Conservation (phyloP, 2,888 invertebrate species). For the Lepeophtheirus nordmannii region DNA sequence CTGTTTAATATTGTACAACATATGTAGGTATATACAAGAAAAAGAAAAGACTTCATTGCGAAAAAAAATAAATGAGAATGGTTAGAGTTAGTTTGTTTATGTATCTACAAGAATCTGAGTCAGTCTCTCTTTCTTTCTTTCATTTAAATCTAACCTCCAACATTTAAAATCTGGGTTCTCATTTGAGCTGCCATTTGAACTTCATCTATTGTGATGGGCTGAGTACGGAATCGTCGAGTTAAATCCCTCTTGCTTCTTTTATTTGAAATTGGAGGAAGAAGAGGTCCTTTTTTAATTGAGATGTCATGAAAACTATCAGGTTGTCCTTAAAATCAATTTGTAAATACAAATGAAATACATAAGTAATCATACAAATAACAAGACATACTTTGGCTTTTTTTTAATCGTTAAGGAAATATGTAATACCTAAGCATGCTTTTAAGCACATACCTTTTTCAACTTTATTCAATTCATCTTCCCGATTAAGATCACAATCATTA, state of each 20-base stretch:
- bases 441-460: background rate
- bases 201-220: slow-evolving; percentile 55
- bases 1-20: no score
- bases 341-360: slow-evolving; percentile 3
- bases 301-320: background rate
- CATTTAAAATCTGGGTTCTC: background rate
- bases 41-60: no score
- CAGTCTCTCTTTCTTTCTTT: no score
- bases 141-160: background rate
- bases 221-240: slow-evolving; percentile 48
- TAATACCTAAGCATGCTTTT: background rate
- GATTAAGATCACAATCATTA: background rate
- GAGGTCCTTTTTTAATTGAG: background rate
- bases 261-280: slow-evolving; percentile 20
- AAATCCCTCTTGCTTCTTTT: slow-evolving; percentile 30
- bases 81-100: no score
- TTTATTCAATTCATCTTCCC: background rate
- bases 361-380: background rate
- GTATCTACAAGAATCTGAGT: no score
- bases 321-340: background rate
- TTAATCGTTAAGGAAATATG: background rate
- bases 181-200: slow-evolving; percentile 37
- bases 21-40: no score
- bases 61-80: no score
- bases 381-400: background rate